Evolutionary conservation across 2,888 invertebrate genomes (phyloP), one percentile per base, ranked within the genome.

Genomic region (Andrena camellia): DNA sequence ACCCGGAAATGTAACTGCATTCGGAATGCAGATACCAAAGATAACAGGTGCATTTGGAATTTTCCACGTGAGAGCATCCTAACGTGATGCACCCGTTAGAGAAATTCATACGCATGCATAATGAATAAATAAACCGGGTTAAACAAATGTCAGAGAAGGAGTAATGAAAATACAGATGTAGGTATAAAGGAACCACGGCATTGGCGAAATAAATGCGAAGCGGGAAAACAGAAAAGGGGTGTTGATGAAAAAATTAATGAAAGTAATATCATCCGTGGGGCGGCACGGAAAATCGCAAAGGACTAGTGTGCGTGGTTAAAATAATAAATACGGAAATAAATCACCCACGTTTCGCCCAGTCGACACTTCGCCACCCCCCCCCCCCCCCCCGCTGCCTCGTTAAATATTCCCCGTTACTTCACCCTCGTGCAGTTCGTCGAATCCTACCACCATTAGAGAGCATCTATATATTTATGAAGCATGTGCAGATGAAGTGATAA

Each of bases 271-370:
- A 7, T 52, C 35, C 23, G 3, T 48, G 1, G 33, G 10, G 1
- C 5, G 10, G 7, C 17, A 5, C 8, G 23, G 26, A 57, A 42
- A 64, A 64, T 5, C 17, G 17, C 20, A 26, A 10, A 13, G 23
- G 10, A 29, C n/a, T 10, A 10, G 35, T 35, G n/a, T 35, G 42
- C 10, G 17, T 23, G 52, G n/a, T 13, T 23, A 33, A 35, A 20
- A 54, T 70, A 50, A 64, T 35, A 42, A 66, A 66, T 20, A 54
- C 29, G 10, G 2, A 62, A 52, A 52, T 13, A 50, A 71, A 62
- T 50, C 62, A 62, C 20, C 62, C 26, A 23, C 42, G 57, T 33
- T 7, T n/a, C 33, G 33, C n/a, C 33, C 33, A 8, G 17, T 8
- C 62, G 33, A 62, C 33, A 7, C 7, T 10, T 54, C 8, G n/a